Evolutionary conservation across 2,888 invertebrate species (phyloP), one percentile per base, ranked within the genome.

Genomic region (Euplagia quadripunctaria): DNA sequence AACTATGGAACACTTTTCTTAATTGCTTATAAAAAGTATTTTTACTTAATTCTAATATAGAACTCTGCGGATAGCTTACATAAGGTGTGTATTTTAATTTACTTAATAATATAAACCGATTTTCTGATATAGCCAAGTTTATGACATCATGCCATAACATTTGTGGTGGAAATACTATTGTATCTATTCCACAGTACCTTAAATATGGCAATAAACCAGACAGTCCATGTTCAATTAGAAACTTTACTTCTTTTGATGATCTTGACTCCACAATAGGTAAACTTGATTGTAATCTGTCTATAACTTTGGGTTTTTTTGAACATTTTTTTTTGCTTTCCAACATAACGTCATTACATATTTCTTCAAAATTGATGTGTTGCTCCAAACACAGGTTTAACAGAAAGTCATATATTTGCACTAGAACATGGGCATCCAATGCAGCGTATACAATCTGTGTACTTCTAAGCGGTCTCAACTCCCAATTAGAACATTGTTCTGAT

Each of bases 401-500:
- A 66, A 96, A 96, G 71, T 97, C 96, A 92, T 98, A 98, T 58
- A 99, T 96, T 93, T 98, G 97, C 82, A 99, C 90, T 74, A 99
- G 95, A 85, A 99, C 98, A 94, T 97, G 97, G 0, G 99, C 98
- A 96, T 99, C 99, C 71, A 98, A 92, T 52, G 99, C 98, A 76
- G 98, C 98, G 96, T 99, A 99, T 64, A 96, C 91, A 75, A 98
- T 96, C 95, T 99, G 99, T 76, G 97, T 97, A 64, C 96, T 95
- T 68, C 98, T 94, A 70, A 99, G 89, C 14, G 99, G 99, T 81
- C 99, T 96, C 82, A 97, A 96, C 87, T 98, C 98, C 99, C 99
- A 99, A 91, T 99, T 98, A 0, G 98, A 98, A 93, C 98, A 98
- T 88, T 98, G 98, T 93, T 99, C 98, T n/a, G 97, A 97, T 92